These are phyloP conservation scores for Eupeodes corollae DNA, from an alignment of 1,140 invertebrate species.

Conservation along the genomic window DNA sequence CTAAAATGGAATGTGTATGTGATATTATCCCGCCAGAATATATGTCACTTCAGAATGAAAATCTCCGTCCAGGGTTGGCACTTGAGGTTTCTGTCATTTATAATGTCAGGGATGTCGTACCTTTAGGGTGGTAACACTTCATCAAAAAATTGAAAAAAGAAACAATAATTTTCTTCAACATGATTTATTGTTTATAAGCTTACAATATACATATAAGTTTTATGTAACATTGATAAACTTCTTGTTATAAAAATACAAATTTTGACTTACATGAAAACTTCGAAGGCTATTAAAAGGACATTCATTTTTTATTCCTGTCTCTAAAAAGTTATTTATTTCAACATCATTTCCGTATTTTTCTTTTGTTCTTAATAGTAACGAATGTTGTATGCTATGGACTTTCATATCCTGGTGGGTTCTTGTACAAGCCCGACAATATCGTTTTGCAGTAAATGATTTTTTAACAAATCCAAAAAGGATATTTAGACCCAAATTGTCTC, in stretches of 20 bases:
- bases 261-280: constrained; percentile 31
- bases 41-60: too few species aligned
- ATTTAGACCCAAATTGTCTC: constrained; percentile 27
- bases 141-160: too few species aligned
- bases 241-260: constrained; percentile 31
- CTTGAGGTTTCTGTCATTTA: too few species aligned
- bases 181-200: too few species aligned
- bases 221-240: too few species aligned
- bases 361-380: constrained; percentile 1
- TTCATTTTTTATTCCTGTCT: constrained; percentile 26
- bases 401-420: constrained; percentile 8
- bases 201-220: too few species aligned
- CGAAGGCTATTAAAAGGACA: constrained; percentile 25
- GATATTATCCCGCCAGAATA: too few species aligned
- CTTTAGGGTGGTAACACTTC: too few species aligned
- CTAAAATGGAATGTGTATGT: too few species aligned
- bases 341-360: constrained; percentile 4
- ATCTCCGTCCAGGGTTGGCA: too few species aligned
- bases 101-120: too few species aligned
- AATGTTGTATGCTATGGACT: constrained; percentile 7
- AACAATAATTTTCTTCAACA: too few species aligned
- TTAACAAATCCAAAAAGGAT: constrained; percentile 17
- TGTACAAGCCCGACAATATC: constrained; percentile 25
- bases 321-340: constrained; percentile 3
- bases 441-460: constrained; percentile 20